Percentiles rank a stretch among this genome's conserved stretches.
phyloP scores from a whole-genome alignment of 2,888 invertebrate genomes.

The Caenorhabditis macrosperma region DNA sequence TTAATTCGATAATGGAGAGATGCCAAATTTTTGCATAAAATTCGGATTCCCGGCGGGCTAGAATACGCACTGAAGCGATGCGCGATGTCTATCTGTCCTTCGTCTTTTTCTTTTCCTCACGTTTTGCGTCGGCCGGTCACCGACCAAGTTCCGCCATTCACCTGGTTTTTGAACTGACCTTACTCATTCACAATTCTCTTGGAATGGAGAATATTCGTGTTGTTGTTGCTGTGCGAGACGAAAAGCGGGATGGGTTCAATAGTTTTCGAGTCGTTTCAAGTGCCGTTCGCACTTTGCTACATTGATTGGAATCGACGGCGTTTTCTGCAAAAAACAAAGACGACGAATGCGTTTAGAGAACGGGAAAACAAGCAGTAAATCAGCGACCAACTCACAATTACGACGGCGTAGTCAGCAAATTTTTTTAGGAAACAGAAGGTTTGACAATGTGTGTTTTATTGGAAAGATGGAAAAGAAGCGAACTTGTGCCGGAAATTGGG shows the following conservation, averaged over 20 bases:
- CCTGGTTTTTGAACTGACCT: conserved; percentile 25
- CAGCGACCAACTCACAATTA: conserved; percentile 6
- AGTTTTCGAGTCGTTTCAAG: conserved; percentile 49
- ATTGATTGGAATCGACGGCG: conserved; percentile 37
- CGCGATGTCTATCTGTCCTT: conserved; percentile 17
- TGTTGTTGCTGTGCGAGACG: not conserved
- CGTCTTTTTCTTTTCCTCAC: not conserved
- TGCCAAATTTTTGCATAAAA: conserved; percentile 12
- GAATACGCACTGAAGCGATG: conserved; percentile 5
- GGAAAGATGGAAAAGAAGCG: too few relatives aligned
- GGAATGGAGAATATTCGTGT: conserved; percentile 25
- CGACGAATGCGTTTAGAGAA: not conserved
- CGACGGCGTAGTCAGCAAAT: not conserved
- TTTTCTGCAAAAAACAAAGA: conserved; percentile 23
- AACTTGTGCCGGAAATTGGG: too few relatives aligned
- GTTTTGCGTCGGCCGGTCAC: not conserved
- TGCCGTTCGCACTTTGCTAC: conserved; percentile 49
- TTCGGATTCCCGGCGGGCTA: conserved; percentile 2
- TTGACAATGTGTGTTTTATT: too few relatives aligned
- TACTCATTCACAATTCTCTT: conserved; percentile 56
- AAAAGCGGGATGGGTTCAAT: conserved; percentile 1
- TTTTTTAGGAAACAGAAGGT: not conserved
- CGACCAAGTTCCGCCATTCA: not conserved
- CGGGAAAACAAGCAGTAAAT: conserved; percentile 8
- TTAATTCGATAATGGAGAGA: conserved; percentile 29